A percentile compares a stretch with the other conserved stretches of the same genome.
Evolutionary conservation across 2,797 vertebrate genomes (phyloP).

Genomic region (Brachyalestes nurse): DNA sequence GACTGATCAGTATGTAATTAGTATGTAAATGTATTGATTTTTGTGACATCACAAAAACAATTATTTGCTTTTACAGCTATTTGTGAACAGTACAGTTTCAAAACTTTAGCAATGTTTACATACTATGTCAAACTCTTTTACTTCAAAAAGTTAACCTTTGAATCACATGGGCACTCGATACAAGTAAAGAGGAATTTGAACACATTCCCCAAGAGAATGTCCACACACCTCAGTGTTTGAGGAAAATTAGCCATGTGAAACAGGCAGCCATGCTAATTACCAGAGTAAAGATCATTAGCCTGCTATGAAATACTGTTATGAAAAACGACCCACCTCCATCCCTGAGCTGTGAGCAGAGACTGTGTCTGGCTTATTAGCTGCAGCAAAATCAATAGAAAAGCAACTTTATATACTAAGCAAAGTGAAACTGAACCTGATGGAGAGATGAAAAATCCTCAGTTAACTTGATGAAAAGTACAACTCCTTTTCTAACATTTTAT

Average conservation of each 20-base stretch:
- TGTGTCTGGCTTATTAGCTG: constrained; percentile 40
- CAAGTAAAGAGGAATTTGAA: neutral
- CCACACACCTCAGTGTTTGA: neutral
- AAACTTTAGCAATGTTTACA: too few relatives aligned
- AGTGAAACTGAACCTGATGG: constrained; percentile 26
- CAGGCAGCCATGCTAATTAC: constrained; percentile 10
- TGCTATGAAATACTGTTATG: constrained; percentile 22
- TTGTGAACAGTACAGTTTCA: too few relatives aligned
- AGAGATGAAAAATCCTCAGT: constrained; percentile 7
- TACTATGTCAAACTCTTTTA: too few relatives aligned
- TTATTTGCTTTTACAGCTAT: too few relatives aligned
- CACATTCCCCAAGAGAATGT: neutral
- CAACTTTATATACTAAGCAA: constrained; percentile 37
- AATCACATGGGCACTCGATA: neutral
- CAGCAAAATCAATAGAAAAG: constrained; percentile 13
- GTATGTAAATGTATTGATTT: too few relatives aligned
- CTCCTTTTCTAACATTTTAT: too few relatives aligned
- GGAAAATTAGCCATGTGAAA: constrained; percentile 3
- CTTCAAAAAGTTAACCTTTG: neutral
- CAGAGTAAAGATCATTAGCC: constrained; percentile 38
- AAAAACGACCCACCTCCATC: neutral
- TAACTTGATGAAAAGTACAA: neutral
- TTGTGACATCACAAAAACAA: too few relatives aligned
- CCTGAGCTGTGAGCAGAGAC: constrained; percentile 20
- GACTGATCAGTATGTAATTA: too few relatives aligned